A percentile compares a stretch with the other conserved stretches of the same genome.
Evolutionary conservation across 2,113 vertebrate species (phyloP).

Genomic region (Myotis yumanensis): DNA sequence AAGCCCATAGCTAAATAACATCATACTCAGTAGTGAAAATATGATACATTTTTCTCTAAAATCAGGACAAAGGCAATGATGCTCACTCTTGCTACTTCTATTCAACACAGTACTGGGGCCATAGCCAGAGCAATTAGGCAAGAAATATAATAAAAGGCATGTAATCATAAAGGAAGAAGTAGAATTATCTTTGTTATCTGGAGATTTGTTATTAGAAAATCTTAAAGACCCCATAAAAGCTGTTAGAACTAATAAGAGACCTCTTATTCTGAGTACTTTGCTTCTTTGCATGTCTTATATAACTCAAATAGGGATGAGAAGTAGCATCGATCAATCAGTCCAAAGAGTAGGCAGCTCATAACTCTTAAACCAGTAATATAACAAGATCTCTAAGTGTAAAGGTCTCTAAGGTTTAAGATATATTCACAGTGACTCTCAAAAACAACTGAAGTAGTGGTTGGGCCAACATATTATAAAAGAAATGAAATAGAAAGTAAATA

Average conservation of each 20-base stretch:
- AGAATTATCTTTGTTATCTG: neutral
- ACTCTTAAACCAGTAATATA: neutral
- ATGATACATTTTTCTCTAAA: neutral
- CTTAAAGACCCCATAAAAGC: too few species aligned
- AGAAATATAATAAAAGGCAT: neutral
- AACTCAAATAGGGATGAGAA: neutral
- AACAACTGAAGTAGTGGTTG: neutral
- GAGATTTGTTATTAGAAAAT: neutral
- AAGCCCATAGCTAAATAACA: neutral
- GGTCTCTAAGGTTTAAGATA: neutral
- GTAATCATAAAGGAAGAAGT: neutral
- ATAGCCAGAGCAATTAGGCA: neutral
- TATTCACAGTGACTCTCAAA: neutral
- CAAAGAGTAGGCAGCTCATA: neutral
- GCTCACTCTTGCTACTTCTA: neutral
- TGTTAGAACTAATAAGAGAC: neutral
- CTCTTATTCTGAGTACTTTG: neutral
- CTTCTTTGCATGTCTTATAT: neutral
- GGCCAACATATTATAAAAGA: neutral
- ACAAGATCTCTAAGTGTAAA: neutral
- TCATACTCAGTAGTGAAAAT: neutral
- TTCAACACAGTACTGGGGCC: neutral
- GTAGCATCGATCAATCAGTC: fast-evolving
- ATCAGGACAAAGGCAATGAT: neutral
- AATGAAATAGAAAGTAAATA: neutral